Evolutionary conservation across 1,140 invertebrate genomes (phyloP).

Genomic region (Dermatophagoides farinae): DNA sequence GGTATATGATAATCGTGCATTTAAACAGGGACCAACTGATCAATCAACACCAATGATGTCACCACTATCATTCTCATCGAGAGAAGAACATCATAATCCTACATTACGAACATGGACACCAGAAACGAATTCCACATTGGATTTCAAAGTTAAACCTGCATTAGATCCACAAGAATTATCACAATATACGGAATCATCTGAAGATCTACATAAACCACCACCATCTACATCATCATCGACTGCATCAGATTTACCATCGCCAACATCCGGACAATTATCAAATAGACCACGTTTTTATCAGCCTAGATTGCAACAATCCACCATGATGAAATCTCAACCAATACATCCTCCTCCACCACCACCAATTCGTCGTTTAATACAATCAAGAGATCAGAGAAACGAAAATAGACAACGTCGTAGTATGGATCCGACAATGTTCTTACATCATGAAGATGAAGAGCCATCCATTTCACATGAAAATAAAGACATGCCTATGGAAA

Average conservation of each 20-base stretch:
- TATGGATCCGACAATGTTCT: not conserved
- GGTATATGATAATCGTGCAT: slow-evolving; percentile 59
- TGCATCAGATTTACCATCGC: slow-evolving; percentile 2
- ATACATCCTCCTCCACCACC: not conserved
- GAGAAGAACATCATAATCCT: not conserved
- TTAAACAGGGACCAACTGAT: slow-evolving; percentile 6
- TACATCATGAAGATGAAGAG: not conserved
- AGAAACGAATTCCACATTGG: slow-evolving; percentile 20
- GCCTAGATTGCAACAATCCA: no score
- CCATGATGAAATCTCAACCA: not conserved
- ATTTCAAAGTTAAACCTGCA: slow-evolving; percentile 17
- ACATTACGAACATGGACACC: slow-evolving; percentile 15
- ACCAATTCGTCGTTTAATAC: not conserved
- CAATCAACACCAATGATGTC: slow-evolving; percentile 4
- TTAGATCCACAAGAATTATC: not conserved
- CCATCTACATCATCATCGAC: not conserved
- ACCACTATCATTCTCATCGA: slow-evolving; percentile 14
- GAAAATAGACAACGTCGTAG: not conserved
- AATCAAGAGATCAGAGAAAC: not conserved
- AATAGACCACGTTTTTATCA: not conserved
- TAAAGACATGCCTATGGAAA: no score
- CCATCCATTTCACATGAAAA: not conserved
- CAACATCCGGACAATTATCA: not conserved
- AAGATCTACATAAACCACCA: not conserved
- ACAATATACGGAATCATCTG: not conserved